Evolutionary conservation across 2,888 invertebrate genomes (phyloP).

Genomic region (Napeogenes sylphis): DNA sequence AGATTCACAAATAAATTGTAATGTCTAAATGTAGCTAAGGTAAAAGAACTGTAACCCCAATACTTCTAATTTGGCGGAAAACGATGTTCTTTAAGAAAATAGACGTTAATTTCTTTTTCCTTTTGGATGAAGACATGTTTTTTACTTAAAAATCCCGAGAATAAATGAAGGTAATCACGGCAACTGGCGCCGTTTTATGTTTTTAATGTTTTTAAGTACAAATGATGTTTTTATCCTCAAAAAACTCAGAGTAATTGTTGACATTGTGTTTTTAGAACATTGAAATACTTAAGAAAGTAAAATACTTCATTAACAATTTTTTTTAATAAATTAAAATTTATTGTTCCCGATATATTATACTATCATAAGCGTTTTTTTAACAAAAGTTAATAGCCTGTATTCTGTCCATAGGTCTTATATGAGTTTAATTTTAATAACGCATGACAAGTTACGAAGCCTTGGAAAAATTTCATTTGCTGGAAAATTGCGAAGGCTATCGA

Average conservation of each 20-base stretch:
- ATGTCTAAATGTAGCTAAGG: conserved; percentile 27
- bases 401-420: too few species aligned
- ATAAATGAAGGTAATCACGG: conserved; percentile 49
- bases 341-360: too few species aligned
- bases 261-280: conserved; percentile 34
- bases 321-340: too few species aligned
- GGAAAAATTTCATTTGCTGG: too few species aligned
- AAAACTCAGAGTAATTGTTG: conserved; percentile 35
- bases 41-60: conserved; percentile 27
- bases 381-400: too few species aligned
- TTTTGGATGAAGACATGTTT: conserved; percentile 31
- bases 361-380: too few species aligned
- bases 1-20: conserved; percentile 18
- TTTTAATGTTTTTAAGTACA: conserved; percentile 40
- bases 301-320: too few species aligned
- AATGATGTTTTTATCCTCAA: conserved; percentile 34
- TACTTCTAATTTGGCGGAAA: conserved; percentile 33
- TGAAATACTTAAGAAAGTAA: too few species aligned
- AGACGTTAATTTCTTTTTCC: conserved; percentile 35
- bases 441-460: too few species aligned
- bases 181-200: conserved; percentile 37
- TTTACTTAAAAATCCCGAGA: conserved; percentile 40
- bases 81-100: conserved; percentile 23
- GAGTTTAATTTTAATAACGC: too few species aligned
- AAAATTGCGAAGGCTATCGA: too few species aligned